Base-by-base conservation (phyloP, 1,140 invertebrate species). In the Druon quercuslanigerum region DNA sequence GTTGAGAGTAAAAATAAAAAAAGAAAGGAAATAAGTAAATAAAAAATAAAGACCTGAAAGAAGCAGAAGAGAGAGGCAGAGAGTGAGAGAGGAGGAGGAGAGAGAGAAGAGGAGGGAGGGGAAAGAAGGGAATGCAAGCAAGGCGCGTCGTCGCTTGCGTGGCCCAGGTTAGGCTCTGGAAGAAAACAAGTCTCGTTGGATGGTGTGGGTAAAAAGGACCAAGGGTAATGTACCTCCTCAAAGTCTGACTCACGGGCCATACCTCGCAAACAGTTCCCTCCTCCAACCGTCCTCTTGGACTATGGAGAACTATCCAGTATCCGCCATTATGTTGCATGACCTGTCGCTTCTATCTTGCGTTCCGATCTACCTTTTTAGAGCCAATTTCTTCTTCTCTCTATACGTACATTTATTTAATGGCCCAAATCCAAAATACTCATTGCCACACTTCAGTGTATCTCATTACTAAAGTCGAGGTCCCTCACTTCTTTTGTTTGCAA, bases 221-320 rank as follows among this genome's bases (percentile, higher is more conserved):
- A 80, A 83, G 78, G 84, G 77, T 80, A 83, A 84, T 82, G 79
- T 79, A 83, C 83, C 79, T 79, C 74, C 74, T 81, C 78, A 54
- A 72, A 73, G 71, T 81, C 77, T 85, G 82, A 85, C 82, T 85
- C 84, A 83, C 73, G 79, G 75, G 75, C 56, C 66, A 57, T 70
- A 66, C 51, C 72, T 52, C 19, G 25, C 2, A 33, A 33, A 33
- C 25, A 33, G 25, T 33, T 33, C 25, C 25, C 25, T 33, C 51
- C 72, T 33, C 19, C 73, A 40, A 46, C 52, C 51, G 50, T 60
- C 46, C 78, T 20, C 73, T 51, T 77, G 71, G 73, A 57, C 73
- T 73, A 72, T 72, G 75, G 71, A 74, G 76, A 74, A 78, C 74
- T 78, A 72, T 82, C 75, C 76, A 78, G 72, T 78, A 72, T 82